phyloP scores from a whole-genome alignment of 1,140 invertebrate genomes.

The Brachionus rubens region DNA sequence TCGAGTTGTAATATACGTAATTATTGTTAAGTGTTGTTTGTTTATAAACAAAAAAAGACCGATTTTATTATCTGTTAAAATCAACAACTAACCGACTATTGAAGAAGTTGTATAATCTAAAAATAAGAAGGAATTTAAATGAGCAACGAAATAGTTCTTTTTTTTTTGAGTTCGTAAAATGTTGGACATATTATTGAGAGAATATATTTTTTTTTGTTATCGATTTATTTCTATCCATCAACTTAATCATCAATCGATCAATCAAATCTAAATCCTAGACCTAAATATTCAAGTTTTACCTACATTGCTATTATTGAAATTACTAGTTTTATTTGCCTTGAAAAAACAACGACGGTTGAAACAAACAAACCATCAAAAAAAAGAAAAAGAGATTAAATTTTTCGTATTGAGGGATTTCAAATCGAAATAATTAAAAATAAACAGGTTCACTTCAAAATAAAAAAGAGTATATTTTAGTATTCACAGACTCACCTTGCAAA shows the following conservation, averaged over 20 bases:
- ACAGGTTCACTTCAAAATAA: slow-evolving; percentile 30
- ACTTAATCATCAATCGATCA: slow-evolving; percentile 38
- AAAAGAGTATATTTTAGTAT: background rate
- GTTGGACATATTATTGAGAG: no score
- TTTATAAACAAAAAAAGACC: no score
- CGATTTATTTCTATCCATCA: slow-evolving; percentile 27
- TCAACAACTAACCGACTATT: no score
- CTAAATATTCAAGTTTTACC: slow-evolving; percentile 30
- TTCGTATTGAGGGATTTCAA: slow-evolving; percentile 38
- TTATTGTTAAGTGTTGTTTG: no score
- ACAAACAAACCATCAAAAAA: slow-evolving; percentile 14
- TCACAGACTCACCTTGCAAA: slow-evolving; percentile 8
- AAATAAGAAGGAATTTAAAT: slow-evolving; percentile 20
- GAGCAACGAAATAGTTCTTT: background rate
- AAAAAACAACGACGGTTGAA: slow-evolving; percentile 37
- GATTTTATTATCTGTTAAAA: background rate
- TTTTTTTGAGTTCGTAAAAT: background rate
- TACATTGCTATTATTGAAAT: background rate
- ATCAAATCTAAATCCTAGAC: slow-evolving; percentile 4
- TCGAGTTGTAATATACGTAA: no score
- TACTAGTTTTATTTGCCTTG: slow-evolving; percentile 14
- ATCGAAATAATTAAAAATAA: slow-evolving; percentile 41
- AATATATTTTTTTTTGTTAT: background rate
- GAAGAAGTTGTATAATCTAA: no score
- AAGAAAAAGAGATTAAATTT: slow-evolving; percentile 23